A percentile compares a stretch with the other conserved stretches of the same genome.
These are phyloP conservation scores for Caenorhabditis afra DNA, from an alignment of 2,888 invertebrate genomes.

Conservation along the genomic window DNA sequence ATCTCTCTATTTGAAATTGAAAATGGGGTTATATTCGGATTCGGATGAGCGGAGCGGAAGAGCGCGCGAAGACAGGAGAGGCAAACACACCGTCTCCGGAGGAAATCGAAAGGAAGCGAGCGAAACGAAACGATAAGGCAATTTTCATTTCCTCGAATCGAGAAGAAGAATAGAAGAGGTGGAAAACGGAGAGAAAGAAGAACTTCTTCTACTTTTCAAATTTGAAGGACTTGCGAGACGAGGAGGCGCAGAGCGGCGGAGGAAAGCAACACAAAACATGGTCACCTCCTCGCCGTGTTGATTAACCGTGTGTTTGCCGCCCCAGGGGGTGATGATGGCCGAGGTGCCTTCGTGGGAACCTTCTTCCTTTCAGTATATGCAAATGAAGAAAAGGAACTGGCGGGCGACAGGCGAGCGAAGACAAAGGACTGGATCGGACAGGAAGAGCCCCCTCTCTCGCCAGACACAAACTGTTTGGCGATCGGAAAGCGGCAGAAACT, in stretches of 20 bases:
- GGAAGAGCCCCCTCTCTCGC: slow-evolving; percentile 2
- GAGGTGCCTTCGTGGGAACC: slow-evolving; percentile 6
- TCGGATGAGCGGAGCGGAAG: not conserved
- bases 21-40: slow-evolving; percentile 46
- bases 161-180: not conserved
- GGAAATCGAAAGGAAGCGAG: slow-evolving; percentile 12
- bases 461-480: slow-evolving; percentile 4
- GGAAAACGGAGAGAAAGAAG: not conserved
- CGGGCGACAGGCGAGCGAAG: not conserved
- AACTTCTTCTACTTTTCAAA: too few species aligned
- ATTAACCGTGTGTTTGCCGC: too few species aligned
- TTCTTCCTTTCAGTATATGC: not conserved
- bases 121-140: not conserved
- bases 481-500: not conserved
- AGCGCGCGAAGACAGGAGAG: not conserved
- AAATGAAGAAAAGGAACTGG: not conserved
- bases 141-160: not conserved
- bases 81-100: not conserved
- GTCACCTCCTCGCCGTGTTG: too few species aligned
- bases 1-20: slow-evolving; percentile 37
- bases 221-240: too few species aligned
- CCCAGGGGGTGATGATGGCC: too few species aligned
- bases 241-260: too few species aligned
- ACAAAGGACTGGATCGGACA: slow-evolving; percentile 9
- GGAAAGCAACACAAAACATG: too few species aligned